Base-by-base conservation (phyloP, 2,888 invertebrate species). In the Lacanobia wlatinum region DNA sequence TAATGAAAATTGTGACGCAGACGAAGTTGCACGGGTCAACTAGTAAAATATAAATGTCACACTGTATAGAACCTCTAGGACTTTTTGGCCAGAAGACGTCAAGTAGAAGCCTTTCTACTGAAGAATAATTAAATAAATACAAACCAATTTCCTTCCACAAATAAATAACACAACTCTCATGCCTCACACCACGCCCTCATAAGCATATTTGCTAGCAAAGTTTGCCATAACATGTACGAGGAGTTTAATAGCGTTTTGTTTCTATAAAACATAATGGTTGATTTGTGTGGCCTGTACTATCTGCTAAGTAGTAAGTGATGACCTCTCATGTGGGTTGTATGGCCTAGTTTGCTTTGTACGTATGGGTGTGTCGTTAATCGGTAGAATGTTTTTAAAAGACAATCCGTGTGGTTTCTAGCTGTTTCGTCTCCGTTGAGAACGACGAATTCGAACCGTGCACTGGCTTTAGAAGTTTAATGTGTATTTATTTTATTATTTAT, bases 161-260 rank as follows among this genome's bases (percentile, higher is more conserved):
- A 21, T 7, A 40, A 38, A 38, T 38, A 38, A 58, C 6, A 21
- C 40, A 21, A 14, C 43, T 46, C 73, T 84, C 75, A n/a, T 72
- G 70, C 81, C 85, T 88, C 82, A 62, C 46, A 76, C 88, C 88
- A 84, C 28, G 67, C 68, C 70, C 70, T 82, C 75, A 78, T 84
- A 84, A 89, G 83, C 90, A 88, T 89, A 90, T 90, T 90, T 87
- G 80, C 78, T 76, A 80, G 80, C 77, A 87, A 91, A 90, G 84
- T 90, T 89, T 85, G 80, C 82, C 82, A 80, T 83, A 85, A 80
- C 78, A 84, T 79, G 73, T 50, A 76, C 69, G 72, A 78, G 79
- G 78, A 86, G 84, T 85, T 89, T 88, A 87, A 85, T 84, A 82
- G 84, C 82, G 86, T 88, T 90, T 89, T 87, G 88, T 88, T 86